phyloP scores from a whole-genome alignment of 2,888 invertebrate species.

The Xestia xanthographa region DNA sequence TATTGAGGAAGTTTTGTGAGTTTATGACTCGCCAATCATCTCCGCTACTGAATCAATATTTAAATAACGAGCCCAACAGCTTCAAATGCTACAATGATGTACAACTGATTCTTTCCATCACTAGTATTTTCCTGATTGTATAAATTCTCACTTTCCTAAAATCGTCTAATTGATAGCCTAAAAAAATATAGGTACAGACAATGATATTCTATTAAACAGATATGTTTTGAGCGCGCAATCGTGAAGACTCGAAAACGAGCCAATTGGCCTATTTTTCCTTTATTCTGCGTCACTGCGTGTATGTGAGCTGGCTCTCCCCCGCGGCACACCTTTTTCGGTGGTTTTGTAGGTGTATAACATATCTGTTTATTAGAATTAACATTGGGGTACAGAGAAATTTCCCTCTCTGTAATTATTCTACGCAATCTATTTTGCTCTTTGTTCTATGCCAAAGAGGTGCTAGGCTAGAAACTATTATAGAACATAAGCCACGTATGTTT shows the following conservation, averaged over 20 bases:
- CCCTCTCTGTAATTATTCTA: neutral
- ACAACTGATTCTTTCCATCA: neutral
- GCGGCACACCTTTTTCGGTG: too few species aligned
- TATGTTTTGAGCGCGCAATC: too few species aligned
- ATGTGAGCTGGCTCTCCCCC: too few species aligned
- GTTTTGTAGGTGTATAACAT: too few species aligned
- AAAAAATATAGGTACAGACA: too few species aligned
- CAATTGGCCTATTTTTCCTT: too few species aligned
- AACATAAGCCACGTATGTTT: neutral
- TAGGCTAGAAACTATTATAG: neutral
- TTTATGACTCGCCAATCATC: neutral
- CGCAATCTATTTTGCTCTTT: neutral
- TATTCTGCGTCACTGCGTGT: too few species aligned
- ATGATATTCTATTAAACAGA: too few species aligned
- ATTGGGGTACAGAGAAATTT: neutral
- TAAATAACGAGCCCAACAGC: neutral
- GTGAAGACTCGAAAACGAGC: too few species aligned
- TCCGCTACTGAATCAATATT: constrained; percentile 1
- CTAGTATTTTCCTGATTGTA: neutral
- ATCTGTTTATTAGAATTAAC: too few species aligned
- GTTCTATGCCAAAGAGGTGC: neutral
- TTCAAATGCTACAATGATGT: neutral
- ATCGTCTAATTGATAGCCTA: too few species aligned
- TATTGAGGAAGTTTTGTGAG: constrained; percentile 19
- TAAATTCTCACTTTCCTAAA: neutral